These are phyloP conservation scores for Zosterops borbonicus DNA, from an alignment of 2,113 vertebrate genomes.

Conservation along the genomic window DNA sequence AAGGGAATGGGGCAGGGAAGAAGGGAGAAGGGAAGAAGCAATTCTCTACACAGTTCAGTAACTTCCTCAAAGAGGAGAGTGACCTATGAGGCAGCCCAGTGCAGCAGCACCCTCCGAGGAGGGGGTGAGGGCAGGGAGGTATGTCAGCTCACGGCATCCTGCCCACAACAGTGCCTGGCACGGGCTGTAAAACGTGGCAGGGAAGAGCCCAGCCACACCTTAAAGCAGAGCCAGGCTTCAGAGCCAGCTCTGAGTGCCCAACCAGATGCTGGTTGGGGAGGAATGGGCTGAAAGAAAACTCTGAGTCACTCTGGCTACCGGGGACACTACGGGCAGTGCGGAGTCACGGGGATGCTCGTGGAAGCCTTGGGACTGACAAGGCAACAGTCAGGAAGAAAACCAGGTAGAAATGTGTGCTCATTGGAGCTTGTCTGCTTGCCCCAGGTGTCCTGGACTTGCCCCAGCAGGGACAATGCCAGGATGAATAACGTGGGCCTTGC, in stretches of 20 bases:
- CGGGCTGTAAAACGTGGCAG: background rate
- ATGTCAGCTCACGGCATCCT: background rate
- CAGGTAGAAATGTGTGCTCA: conserved; percentile 69
- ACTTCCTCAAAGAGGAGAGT: conserved; percentile 15
- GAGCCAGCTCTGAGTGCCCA: background rate
- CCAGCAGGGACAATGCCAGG: conserved; percentile 24
- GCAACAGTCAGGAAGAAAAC: conserved; percentile 51
- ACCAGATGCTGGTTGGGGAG: background rate
- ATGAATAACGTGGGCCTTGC: background rate
- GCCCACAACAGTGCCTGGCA: background rate
- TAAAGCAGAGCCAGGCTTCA: background rate
- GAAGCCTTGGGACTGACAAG: conserved; percentile 48
- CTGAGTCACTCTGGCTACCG: background rate
- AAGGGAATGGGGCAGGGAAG: background rate
- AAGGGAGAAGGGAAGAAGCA: conserved; percentile 25
- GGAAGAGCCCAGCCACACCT: background rate
- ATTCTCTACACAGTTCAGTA: conserved; percentile 30
- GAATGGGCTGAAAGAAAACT: background rate
- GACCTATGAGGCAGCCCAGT: conserved; percentile 41
- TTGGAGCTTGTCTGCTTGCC: conserved; percentile 52
- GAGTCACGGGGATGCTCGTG: background rate
- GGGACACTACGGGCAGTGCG: background rate
- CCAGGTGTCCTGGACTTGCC: background rate
- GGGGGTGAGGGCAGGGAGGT: conserved; percentile 52
- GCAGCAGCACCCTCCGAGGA: conserved; percentile 43